Conservation (phyloP, 1,140 invertebrate species). For the Venustaconcha ellipsiformis region DNA sequence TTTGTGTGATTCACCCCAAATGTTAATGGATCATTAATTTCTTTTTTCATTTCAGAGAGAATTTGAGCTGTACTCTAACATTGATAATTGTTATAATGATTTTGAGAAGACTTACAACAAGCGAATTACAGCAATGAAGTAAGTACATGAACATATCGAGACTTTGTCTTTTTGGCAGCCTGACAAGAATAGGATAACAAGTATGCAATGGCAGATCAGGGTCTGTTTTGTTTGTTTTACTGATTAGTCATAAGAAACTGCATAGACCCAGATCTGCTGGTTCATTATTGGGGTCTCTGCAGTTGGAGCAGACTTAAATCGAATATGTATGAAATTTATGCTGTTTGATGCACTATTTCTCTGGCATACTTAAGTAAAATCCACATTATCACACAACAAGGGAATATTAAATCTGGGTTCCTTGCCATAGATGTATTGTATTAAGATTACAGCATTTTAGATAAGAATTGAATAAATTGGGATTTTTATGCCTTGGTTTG, state of each 20-base stretch:
- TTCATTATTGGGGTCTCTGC: too few relatives aligned
- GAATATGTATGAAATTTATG: too few relatives aligned
- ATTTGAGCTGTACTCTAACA: constrained; percentile 54
- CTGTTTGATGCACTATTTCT: too few relatives aligned
- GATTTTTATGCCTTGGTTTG: too few relatives aligned
- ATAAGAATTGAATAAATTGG: too few relatives aligned
- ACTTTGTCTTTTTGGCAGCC: not conserved
- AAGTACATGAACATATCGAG: constrained; percentile 31
- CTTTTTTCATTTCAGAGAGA: constrained; percentile 52
- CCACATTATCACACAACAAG: too few relatives aligned
- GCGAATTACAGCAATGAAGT: constrained; percentile 54
- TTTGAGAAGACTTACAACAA: constrained; percentile 61
- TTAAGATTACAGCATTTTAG: too few relatives aligned
- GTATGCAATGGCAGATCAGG: not conserved
- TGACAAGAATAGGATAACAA: not conserved
- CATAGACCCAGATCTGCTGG: not conserved
- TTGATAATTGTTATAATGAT: constrained; percentile 47
- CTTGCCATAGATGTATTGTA: too few relatives aligned
- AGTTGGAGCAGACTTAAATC: too few relatives aligned
- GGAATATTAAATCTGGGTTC: too few relatives aligned
- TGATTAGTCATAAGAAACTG: not conserved
- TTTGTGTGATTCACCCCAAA: not conserved
- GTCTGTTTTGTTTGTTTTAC: not conserved
- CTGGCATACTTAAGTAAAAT: too few relatives aligned
- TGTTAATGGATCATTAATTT: constrained; percentile 12